phyloP scores from a whole-genome alignment of 2,888 invertebrate species.

The Eristalinus aeneus region DNA sequence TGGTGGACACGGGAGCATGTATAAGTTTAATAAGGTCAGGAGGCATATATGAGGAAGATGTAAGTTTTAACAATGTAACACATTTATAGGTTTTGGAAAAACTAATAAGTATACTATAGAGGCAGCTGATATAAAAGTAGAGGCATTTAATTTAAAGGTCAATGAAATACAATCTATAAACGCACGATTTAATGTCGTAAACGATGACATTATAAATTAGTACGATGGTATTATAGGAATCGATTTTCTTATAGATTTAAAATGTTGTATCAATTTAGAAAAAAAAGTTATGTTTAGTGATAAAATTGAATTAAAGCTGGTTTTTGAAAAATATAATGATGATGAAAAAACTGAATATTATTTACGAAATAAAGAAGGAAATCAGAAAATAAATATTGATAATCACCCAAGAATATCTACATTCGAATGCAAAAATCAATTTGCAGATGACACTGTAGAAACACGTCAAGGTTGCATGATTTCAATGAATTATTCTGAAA shows the following conservation, averaged over 20 bases:
- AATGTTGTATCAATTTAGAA: slow-evolving; percentile 26
- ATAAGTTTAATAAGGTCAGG: slow-evolving; percentile 20
- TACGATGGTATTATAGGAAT: slow-evolving; percentile 37
- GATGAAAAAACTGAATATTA: not conserved
- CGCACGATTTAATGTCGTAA: slow-evolving; percentile 20
- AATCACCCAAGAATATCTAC: not conserved
- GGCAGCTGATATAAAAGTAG: slow-evolving; percentile 9
- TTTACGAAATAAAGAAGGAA: not conserved
- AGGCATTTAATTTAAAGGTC: slow-evolving; percentile 10
- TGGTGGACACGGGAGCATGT: slow-evolving; percentile 18
- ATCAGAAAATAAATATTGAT: not conserved
- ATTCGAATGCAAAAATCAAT: not conserved
- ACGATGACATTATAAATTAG: slow-evolving; percentile 21
- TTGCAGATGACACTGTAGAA: not conserved
- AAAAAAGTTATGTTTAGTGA: slow-evolving; percentile 22
- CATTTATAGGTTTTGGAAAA: slow-evolving; percentile 22
- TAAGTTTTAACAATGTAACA: slow-evolving; percentile 11
- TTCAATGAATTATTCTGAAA: not conserved
- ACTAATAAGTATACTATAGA: slow-evolving; percentile 16
- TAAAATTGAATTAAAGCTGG: not conserved
- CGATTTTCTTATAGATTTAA: slow-evolving; percentile 24
- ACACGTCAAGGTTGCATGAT: slow-evolving; percentile 10
- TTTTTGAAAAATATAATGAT: not conserved
- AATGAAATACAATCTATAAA: no score
- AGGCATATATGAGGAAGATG: slow-evolving; percentile 21